These are phyloP conservation scores for Orthonyx spaldingii DNA, from an alignment of 2,113 vertebrate genomes.

Conservation along the genomic window DNA sequence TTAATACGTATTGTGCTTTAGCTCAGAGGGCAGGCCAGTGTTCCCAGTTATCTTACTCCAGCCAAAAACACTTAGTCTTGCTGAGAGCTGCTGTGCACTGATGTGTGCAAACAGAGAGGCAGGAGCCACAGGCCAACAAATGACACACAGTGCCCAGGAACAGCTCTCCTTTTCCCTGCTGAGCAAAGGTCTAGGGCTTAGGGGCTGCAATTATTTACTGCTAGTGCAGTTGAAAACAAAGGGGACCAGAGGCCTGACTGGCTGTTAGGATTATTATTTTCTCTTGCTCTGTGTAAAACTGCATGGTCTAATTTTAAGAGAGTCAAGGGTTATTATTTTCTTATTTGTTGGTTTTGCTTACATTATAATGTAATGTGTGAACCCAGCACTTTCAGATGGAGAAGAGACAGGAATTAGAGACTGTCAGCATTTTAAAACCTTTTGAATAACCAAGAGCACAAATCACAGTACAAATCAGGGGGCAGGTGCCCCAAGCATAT, in stretches of 20 bases:
- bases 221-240: neutral
- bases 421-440: neutral
- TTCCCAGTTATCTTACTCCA: neutral
- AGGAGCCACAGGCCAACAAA: neutral
- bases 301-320: neutral
- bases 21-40: neutral
- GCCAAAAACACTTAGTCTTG: neutral
- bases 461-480: neutral
- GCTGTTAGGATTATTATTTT: neutral
- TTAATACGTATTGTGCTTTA: neutral
- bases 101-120: neutral
- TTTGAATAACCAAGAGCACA: neutral
- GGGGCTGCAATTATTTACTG: neutral
- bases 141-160: neutral
- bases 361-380: neutral
- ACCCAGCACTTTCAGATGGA: neutral
- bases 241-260: neutral
- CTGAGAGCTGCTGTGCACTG: neutral
- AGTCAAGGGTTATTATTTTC: neutral
- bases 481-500: neutral
- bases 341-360: neutral
- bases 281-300: neutral
- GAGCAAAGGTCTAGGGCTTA: neutral
- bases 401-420: neutral
- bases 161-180: neutral